Evolutionary conservation across 2,797 vertebrate species (phyloP).

Genomic region (Cossypha niveicapilla): DNA sequence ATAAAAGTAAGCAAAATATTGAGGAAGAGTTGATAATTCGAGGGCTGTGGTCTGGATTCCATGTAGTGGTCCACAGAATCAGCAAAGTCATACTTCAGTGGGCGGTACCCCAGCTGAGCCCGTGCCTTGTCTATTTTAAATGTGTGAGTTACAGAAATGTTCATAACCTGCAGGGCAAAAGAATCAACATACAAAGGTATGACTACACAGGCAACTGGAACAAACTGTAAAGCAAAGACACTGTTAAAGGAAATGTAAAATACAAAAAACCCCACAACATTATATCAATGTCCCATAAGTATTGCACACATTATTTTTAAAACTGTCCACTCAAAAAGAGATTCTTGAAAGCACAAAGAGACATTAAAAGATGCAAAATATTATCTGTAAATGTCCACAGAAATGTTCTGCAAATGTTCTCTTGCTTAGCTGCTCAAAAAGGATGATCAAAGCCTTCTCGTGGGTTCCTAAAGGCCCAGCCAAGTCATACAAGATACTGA

Average conservation of each 20-base stretch:
- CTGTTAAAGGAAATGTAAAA: not conserved
- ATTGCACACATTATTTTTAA: not conserved
- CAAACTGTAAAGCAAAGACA: not conserved
- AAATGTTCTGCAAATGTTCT: not conserved
- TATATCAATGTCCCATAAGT: not conserved
- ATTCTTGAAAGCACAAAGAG: not conserved
- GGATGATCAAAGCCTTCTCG: not conserved
- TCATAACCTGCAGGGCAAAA: conserved; percentile 79
- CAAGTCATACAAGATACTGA: not conserved
- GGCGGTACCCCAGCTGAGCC: conserved; percentile 85
- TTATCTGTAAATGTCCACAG: not conserved
- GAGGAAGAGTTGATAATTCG: not conserved
- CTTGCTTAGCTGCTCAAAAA: not conserved
- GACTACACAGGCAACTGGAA: not conserved
- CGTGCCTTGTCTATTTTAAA: conserved; percentile 92
- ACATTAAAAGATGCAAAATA: not conserved
- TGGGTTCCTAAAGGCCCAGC: not conserved
- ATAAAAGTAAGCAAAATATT: conserved; percentile 20
- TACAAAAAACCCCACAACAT: rapidly evolving
- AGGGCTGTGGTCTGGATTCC: conserved; percentile 19
- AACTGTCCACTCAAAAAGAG: not conserved
- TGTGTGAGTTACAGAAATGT: conserved; percentile 87
- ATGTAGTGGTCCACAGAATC: conserved; percentile 86
- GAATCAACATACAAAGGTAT: not conserved
- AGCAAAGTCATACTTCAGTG: conserved; percentile 80